These are phyloP conservation scores for Zoanthus solanderi DNA, from an alignment of 92 coral and sea anemone genomes.

Conservation along the genomic window DNA sequence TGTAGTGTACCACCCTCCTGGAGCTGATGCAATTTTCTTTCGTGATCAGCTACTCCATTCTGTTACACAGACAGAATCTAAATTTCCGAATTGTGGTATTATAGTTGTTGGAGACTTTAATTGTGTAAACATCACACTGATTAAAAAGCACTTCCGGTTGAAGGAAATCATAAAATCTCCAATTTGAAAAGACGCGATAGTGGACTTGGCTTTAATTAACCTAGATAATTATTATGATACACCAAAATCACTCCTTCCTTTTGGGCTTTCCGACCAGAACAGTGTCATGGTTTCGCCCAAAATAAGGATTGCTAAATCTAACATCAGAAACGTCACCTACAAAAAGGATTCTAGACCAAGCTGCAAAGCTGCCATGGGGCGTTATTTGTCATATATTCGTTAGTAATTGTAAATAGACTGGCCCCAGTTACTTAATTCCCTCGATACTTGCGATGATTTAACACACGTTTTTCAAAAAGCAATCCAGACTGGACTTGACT, in stretches of 20 bases:
- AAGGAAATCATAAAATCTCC: slow-evolving; percentile 55
- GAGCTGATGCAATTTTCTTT: slow-evolving; percentile 47
- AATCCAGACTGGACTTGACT: background rate
- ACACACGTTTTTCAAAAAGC: slow-evolving; percentile 1
- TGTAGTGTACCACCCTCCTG: slow-evolving; percentile 66
- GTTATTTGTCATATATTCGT: background rate
- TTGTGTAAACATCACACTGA: slow-evolving; percentile 22
- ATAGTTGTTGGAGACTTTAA: slow-evolving; percentile 22
- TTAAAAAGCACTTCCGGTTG: slow-evolving; percentile 15
- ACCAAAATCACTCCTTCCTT: slow-evolving; percentile 43
- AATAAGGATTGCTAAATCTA: slow-evolving; percentile 1
- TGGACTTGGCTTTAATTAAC: slow-evolving; percentile 40
- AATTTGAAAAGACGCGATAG: slow-evolving; percentile 48
- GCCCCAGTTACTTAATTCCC: background rate
- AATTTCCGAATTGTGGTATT: slow-evolving; percentile 53
- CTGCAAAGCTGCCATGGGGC: slow-evolving; percentile 53
- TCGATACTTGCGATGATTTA: background rate
- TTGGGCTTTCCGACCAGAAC: slow-evolving; percentile 57
- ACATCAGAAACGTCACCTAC: slow-evolving; percentile 5
- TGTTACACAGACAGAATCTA: slow-evolving; percentile 36
- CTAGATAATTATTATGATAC: slow-evolving; percentile 16
- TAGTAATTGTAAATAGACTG: background rate
- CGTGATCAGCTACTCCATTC: slow-evolving; percentile 56
- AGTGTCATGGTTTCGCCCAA: slow-evolving; percentile 42
- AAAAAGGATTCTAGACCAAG: slow-evolving; percentile 43